Evolutionary conservation across 2,888 invertebrate species (phyloP), one percentile per base, ranked within the genome.

Genomic region (Hirtodrosophila alboralis): DNA sequence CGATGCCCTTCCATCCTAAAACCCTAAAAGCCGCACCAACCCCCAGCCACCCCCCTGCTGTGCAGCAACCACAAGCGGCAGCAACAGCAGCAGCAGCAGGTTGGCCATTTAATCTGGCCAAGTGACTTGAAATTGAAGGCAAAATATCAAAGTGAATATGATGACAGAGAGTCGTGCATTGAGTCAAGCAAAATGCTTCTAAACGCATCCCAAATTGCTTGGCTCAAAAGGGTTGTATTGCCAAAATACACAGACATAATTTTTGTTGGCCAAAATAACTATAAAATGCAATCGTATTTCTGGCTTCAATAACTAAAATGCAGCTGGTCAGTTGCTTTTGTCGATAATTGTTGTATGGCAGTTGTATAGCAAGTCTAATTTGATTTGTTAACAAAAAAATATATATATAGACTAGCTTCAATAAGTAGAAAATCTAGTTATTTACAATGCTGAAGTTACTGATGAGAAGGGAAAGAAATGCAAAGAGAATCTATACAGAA

Each of bases 141-240:
- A 63, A 85, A 79, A 83, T 79, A 85, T 84, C 85, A 85, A 85
- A 85, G 80, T 75, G 84, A 72, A 79, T 83, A 69, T 75, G 81
- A 72, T 77, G 84, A 61, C 74, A 67, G 64, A 45, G 7, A 1
- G 52, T n/a, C n/a, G 36, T 4, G 9, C 36, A 7, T 21, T 21
- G 10, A n/a, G n/a, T n/a, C 31, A 31, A 58, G 38, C 49, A 34
- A 43, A 56, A 47, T 47, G 66, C 33, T 14, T 12, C 38, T 6
- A 48, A 70, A 33, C 28, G 14, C 40, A 36, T 14, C 45, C 45
- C 27, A 27, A 59, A 30, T 18, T 28, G 21, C 9, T n/a, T n/a
- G 18, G n/a, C 18, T 28, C 30, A 26, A 40, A 16, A 38, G 36
- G 4, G 27, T 18, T 16, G 31, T 40, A 28, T 4, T 16, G 12